Evolutionary conservation across 2,888 invertebrate species (phyloP), one percentile per base, ranked within the genome.

Genomic region (Drosophila rubida): DNA sequence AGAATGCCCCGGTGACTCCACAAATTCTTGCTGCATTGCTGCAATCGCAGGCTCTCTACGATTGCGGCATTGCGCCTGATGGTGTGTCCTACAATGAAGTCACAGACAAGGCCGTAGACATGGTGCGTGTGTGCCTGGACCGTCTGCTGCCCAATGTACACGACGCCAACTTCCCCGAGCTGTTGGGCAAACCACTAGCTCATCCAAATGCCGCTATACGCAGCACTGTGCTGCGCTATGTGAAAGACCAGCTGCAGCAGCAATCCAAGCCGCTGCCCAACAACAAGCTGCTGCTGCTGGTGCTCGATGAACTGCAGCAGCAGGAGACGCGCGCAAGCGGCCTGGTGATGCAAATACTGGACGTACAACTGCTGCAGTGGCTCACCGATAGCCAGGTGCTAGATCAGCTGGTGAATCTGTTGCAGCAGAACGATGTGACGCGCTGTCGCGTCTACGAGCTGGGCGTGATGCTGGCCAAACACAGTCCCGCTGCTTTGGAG

Each of bases 151-250:
- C 78, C 39, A 45, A 78, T 35, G 53, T 54, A 0, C 45, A 25
- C 6, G 79, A 87, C 13, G 55, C 16, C 2, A 93, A 93, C 57
- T 94, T 95, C 84, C 94, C 94, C 16, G 91, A 92, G 25, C 91
- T 94, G 51, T 89, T 95, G 23, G 94, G 94, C 91, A 93, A 93
- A 74, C 93, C 95, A 1, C 1, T 19, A 25, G 39, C 91, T 96
- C 95, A 96, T 90, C 93, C 94, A 11, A 93, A 93, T 75, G 83
- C 93, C n/a, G 93, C 93, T 80, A 95, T 96, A 0, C 94, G 95
- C 61, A 92, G 93, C 67, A 92, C 95, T 78, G 95, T 95, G 19
- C 88, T 96, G 30, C 93, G 94, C 78, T 94, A 95, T 92, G 94
- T 96, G 80, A 80, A 90, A 22, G 79, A 79, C 4, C 85, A 89